Percentiles rank a stretch among this genome's conserved stretches.
These are phyloP conservation scores for Intellagama lesueurii DNA, from an alignment of 2,797 vertebrate genomes.

Conservation along the genomic window DNA sequence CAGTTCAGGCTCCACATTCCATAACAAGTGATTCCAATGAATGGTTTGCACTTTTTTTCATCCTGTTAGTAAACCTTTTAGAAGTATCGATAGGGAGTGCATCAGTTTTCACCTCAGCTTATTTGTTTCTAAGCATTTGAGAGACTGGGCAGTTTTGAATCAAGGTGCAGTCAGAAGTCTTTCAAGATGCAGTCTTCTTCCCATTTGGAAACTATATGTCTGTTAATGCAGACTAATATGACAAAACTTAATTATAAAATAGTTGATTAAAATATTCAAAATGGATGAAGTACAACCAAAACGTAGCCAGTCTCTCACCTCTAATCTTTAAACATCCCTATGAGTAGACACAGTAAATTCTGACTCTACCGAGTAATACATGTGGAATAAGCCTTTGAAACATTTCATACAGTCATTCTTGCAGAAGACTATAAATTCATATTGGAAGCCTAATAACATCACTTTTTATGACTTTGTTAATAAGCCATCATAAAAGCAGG, in stretches of 20 bases:
- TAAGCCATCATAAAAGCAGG: neutral
- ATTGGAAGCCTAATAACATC: neutral
- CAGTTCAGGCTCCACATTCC: neutral
- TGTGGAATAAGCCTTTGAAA: neutral
- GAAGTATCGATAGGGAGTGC: neutral
- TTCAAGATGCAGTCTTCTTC: neutral
- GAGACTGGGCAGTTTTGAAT: neutral
- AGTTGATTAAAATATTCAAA: neutral
- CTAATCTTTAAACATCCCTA: neutral
- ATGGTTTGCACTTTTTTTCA: too few relatives aligned
- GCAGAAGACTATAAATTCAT: neutral
- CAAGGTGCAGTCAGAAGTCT: neutral
- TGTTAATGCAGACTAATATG: too few relatives aligned
- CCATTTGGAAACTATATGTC: too few relatives aligned
- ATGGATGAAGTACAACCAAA: neutral
- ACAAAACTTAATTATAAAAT: neutral
- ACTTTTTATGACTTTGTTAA: conserved; percentile 8
- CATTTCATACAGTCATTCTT: neutral
- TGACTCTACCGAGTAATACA: neutral
- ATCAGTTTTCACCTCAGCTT: neutral
- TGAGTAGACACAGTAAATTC: neutral
- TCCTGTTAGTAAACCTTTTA: neutral
- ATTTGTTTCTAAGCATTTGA: neutral
- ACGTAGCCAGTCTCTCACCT: neutral
- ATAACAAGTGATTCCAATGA: neutral